A percentile compares a stretch with the other conserved stretches of the same genome.
These are phyloP conservation scores for Chaetogeoica ovagalla DNA, from an alignment of 2,888 invertebrate genomes.

Conservation along the genomic window DNA sequence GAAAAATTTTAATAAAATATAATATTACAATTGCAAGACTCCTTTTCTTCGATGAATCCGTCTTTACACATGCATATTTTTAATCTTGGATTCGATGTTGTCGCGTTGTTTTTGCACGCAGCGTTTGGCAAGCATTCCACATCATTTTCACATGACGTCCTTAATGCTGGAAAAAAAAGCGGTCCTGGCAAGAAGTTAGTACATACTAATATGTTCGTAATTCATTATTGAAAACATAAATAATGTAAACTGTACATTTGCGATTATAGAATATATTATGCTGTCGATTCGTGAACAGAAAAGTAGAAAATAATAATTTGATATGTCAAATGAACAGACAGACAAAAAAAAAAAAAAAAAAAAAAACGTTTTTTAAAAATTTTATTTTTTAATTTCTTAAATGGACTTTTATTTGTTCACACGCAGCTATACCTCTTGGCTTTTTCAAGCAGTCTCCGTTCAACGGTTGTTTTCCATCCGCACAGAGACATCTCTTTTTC, in stretches of 20 bases:
- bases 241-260: background rate
- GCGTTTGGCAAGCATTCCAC: constrained; percentile 54
- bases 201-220: constrained; percentile 17
- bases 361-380: background rate
- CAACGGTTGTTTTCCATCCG: constrained; percentile 50
- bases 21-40: constrained; percentile 66
- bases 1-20: background rate
- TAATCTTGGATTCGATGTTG: constrained; percentile 56
- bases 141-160: constrained; percentile 53
- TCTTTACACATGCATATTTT: constrained; percentile 68
- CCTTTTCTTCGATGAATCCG: constrained; percentile 68
- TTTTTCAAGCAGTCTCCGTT: constrained; percentile 53
- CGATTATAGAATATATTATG: too few relatives aligned
- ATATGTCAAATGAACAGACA: too few relatives aligned
- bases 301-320: too few relatives aligned
- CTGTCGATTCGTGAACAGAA: too few relatives aligned
- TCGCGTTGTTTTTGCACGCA: constrained; percentile 45
- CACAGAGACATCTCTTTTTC: constrained; percentile 54
- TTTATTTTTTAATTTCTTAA: background rate
- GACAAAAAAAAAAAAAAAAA: too few relatives aligned
- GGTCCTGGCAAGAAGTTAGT: constrained; percentile 52
- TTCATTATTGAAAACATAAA: background rate
- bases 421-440: constrained; percentile 53
- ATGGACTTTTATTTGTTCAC: background rate
- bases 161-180: constrained; percentile 55